Base-by-base conservation (phyloP, 1,140 invertebrate genomes). In the Daktulosphaira vitifoliae region DNA sequence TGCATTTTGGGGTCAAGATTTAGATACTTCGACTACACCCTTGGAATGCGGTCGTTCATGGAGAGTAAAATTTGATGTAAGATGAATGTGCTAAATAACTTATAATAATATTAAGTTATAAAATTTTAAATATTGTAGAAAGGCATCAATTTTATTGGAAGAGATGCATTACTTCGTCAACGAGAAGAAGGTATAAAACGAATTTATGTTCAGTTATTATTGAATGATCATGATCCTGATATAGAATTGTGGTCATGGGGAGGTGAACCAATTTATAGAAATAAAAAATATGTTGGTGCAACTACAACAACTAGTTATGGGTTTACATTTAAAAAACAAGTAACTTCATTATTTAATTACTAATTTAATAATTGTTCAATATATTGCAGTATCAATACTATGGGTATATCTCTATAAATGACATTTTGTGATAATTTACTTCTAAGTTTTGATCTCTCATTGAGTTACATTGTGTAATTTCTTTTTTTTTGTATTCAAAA, bases 1-100 rank as follows among this genome's bases (percentile, higher is more conserved):
- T 75, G 95, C 96, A 2, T 98, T 96, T 76, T 98, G 95, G 96
- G 96, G 94, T 2, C 91, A 96, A 74, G 96, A 99, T 79, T 80
- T 99, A 66, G 90, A 96, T 74, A 91, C 91, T 0, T 88, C 87
- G 66, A 96, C 93, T 1, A 98, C 95, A 20, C 96, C 96, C 1
- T 78, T 97, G 5, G 96, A 99, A 78, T 98, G 94, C 75, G 95
- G 89, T 1, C 78, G 96, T 70, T 84, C 87, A 6, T 98, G 95
- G 86, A 81, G 96, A 71, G 95, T 98, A 7, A 97, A 96, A 78
- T 93, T 98, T 74, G 85, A 95, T 77, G 92, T 96, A 76, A 82
- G 84, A 80, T 56, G 20, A 48, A 48, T 16, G 7, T 6, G 44
- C 44, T 48, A 48, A n/a, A 26, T 6, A 22, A 52, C 5, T 22